Evolutionary conservation across 2,797 vertebrate species (phyloP).

Genomic region (Brachyalestes nurse): DNA sequence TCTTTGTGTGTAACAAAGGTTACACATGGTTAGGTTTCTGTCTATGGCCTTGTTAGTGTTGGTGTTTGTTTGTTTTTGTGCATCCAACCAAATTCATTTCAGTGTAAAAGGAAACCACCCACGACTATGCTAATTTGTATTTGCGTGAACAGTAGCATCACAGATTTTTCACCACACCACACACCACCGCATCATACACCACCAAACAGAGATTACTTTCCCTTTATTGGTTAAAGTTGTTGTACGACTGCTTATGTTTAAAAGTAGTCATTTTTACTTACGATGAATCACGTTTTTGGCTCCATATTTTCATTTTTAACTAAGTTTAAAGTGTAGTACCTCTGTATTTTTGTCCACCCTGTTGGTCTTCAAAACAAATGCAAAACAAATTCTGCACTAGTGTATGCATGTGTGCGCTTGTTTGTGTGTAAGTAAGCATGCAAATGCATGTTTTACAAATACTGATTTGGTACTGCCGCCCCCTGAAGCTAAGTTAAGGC

Average conservation of each 20-base stretch:
- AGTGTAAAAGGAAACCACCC: background rate
- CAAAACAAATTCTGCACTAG: background rate
- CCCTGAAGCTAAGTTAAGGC: conserved; percentile 40
- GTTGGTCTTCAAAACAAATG: background rate
- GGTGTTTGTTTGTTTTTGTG: background rate
- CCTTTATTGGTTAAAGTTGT: background rate
- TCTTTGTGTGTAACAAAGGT: no score
- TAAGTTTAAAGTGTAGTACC: background rate
- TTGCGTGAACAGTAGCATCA: no score
- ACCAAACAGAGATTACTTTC: background rate
- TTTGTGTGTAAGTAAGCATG: conserved; percentile 1
- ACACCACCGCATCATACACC: background rate
- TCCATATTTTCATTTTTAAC: background rate
- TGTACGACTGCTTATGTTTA: background rate
- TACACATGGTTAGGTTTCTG: no score
- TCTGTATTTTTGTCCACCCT: background rate
- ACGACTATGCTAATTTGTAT: background rate
- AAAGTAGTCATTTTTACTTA: background rate
- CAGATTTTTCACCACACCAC: no score
- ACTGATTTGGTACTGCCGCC: conserved; percentile 25
- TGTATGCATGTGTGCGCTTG: background rate
- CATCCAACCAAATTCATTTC: background rate
- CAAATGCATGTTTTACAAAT: conserved; percentile 24
- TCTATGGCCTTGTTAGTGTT: background rate
- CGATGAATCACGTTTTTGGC: background rate